phyloP scores from a whole-genome alignment of 1,140 invertebrate genomes.

The Bombus waltoni region DNA sequence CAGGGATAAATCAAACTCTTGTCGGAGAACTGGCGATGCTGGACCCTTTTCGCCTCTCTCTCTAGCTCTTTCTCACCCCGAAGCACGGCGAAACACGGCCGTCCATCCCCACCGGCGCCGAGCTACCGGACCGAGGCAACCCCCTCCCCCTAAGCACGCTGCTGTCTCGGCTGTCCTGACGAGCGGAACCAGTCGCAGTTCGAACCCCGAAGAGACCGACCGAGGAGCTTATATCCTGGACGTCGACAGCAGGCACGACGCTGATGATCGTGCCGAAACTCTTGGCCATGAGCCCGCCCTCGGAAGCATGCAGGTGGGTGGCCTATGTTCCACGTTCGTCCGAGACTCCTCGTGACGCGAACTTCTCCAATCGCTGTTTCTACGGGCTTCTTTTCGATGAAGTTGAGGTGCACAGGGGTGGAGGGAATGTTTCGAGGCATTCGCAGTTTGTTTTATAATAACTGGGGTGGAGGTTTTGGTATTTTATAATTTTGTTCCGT shows the following conservation, averaged over 20 bases:
- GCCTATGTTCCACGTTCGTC: neutral
- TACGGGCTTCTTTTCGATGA: neutral
- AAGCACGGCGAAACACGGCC: constrained; percentile 39
- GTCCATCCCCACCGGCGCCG: constrained; percentile 46
- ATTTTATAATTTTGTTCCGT: neutral
- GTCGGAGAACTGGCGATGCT: neutral
- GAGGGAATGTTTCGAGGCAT: neutral
- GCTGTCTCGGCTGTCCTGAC: constrained; percentile 41
- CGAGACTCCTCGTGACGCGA: neutral
- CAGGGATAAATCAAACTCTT: constrained; percentile 16
- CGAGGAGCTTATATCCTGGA: constrained; percentile 61
- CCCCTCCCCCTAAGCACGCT: constrained; percentile 51
- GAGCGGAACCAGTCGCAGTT: constrained; percentile 71
- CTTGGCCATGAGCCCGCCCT: constrained; percentile 75
- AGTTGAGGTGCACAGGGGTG: neutral
- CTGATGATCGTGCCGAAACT: constrained; percentile 67
- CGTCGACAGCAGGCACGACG: constrained; percentile 48
- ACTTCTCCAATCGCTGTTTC: neutral
- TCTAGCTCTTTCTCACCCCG: constrained; percentile 45
- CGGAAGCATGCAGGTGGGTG: constrained; percentile 78
- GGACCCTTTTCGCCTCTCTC: neutral
- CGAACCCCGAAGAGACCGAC: constrained; percentile 63
- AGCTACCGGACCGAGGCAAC: constrained; percentile 68
- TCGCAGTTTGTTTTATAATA: no score
- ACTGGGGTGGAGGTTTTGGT: neutral